Conservation (phyloP, 1,140 invertebrate genomes). For the Polypedilum pembai region DNA sequence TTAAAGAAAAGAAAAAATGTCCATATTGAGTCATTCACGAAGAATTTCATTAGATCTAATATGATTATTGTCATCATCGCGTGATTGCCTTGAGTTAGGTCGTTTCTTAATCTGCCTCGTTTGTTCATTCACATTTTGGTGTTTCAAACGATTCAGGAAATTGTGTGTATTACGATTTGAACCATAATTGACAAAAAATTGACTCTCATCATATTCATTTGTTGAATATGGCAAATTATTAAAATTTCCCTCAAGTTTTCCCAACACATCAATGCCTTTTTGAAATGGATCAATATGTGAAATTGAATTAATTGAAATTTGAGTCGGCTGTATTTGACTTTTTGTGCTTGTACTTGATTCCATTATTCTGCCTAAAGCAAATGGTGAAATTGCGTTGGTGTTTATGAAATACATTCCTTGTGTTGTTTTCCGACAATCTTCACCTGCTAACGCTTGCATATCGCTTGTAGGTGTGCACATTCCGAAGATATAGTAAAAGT, state of each 20-base stretch:
- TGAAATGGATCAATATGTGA: slow-evolving; percentile 37
- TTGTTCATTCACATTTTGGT: not conserved
- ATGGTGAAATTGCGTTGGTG: slow-evolving; percentile 40
- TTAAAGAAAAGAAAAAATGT: not conserved
- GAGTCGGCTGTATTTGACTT: slow-evolving; percentile 29
- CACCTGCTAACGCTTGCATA: slow-evolving; percentile 37
- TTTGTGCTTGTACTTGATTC: slow-evolving; percentile 36
- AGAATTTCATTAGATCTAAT: not conserved
- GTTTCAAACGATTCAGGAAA: not conserved
- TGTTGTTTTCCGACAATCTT: slow-evolving; percentile 36
- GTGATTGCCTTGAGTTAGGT: slow-evolving; percentile 10
- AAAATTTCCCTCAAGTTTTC: slow-evolving; percentile 38
- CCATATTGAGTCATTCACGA: not conserved
- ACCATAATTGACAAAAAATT: not conserved
- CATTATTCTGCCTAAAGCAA: slow-evolving; percentile 41
- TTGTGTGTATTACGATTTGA: not conserved
- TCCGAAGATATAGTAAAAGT: slow-evolving; percentile 50
- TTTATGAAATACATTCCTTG: slow-evolving; percentile 40
- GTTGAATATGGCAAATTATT: slow-evolving; percentile 34
- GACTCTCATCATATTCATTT: not conserved
- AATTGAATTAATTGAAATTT: slow-evolving; percentile 22
- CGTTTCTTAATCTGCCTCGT: not conserved
- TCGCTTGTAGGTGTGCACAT: slow-evolving; percentile 45
- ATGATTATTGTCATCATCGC: not conserved
- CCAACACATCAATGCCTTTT: slow-evolving; percentile 40